Evolutionary conservation across 2,113 vertebrate genomes (phyloP), one percentile per base, ranked within the genome.

Genomic region (Eurystomus gularis): DNA sequence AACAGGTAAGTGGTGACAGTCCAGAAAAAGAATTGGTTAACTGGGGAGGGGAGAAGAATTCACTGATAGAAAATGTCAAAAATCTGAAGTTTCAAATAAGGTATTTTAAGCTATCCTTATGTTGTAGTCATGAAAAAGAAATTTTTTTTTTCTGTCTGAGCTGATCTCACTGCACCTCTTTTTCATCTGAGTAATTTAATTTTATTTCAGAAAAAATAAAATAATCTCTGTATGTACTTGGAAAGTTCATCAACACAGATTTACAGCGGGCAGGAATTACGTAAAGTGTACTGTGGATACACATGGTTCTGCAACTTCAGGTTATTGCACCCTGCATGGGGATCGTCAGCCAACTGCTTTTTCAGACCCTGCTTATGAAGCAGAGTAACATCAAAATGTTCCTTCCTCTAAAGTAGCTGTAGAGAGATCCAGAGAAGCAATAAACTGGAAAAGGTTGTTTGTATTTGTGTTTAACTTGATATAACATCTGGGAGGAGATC

Each of bases 1-100:
- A 60, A 99, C 99, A 82, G 99, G 99, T 99, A 90, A 97, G 97
- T 37, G 29, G 16, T 49, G 33, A 37, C 51, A 71, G 17, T 70
- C 23, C 26, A 48, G 69, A 69, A 87, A 84, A 76, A 11, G 3
- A 81, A 55, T 60, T 23, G 4, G 19, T 57, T 65, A 49, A 65
- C 8, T 69, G 23, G 6, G 26, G 46, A 64, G 21, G 9, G 9
- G 17, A 6, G 13, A 64, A 37, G 40, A 82, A 49, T 65, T 61
- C 46, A 42, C 8, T 79, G 40, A 23, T 6, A 39, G 9, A 28
- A 78, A 82, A 42, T 82, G 44, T 71, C 49, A 82, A 72, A 86
- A 86, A 78, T 54, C 23, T 42, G 6, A 78, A 81, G n/a, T 46
- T 86, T 64, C 11, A 70, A 8, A 25, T 54, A 42, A 68, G 1